Base-by-base conservation (phyloP, 2,888 invertebrate species). In the Elaeidobius kamerunicus region DNA sequence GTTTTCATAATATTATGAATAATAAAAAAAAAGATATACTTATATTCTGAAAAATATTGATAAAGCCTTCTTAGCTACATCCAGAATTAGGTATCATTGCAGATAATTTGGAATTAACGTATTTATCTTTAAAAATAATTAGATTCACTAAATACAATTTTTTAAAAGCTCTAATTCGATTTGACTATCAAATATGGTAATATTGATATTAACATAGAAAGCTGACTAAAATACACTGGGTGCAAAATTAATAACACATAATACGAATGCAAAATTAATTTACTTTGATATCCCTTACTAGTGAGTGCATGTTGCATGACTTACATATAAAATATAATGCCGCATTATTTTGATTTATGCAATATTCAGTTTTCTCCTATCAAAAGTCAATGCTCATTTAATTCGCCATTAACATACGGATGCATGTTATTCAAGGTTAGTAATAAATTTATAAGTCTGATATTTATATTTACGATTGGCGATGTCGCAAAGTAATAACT, bases 291-390 rank as follows among this genome's bases (percentile, higher is more conserved):
- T 6, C 23, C 5, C 9, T 23, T 23, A 23, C 4, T 23, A 44
- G 12, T 16, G 14, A 34, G 28, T 34, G 42, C 50, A 50, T 50
- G 50, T 44, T 44, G 44, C 51, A 51, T 44, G 51, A 12, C 28
- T 5, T 39, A n/a, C n/a, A 23, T 34, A 12, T 20, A 17, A 42
- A 35, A 11, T 39, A 44, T 44, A 20, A 20, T 17, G 38, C 38
- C 18, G 41, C 36, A 30, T 44, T 38, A 44, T 35, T 51, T 51
- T 50, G 39, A 50, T 50, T 51, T 51, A 39, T 35, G 42, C 42
- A 23, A 23, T 23, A 23, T 30, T 39, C 6, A 7, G n/a, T 16
- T 30, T 42, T 15, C 2, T 42, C 16, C 12, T 7, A 2, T n/a
- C 17, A n/a, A 42, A 30, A 6, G 30, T 12, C 17, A 18, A 17